Evolutionary conservation across 2,888 invertebrate species (phyloP).

Genomic region (Fragum whitleyi): DNA sequence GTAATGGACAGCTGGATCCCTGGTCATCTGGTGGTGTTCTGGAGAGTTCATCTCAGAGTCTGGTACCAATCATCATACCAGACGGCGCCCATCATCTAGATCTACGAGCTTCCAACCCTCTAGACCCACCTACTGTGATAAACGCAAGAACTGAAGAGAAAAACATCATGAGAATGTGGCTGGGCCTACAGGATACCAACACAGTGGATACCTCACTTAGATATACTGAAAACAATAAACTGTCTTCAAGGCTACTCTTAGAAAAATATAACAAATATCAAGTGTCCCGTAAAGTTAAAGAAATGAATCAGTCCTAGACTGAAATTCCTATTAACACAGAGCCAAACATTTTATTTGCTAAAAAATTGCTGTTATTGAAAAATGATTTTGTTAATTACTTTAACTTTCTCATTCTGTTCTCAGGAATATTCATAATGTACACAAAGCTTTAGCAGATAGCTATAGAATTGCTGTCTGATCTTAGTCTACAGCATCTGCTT

Average conservation of each 20-base stretch:
- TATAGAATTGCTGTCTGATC: too few species aligned
- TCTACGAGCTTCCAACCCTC: conserved; percentile 84
- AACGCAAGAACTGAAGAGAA: conserved; percentile 80
- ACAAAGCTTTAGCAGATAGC: too few species aligned
- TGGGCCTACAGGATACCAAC: conserved; percentile 57
- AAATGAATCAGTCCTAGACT: conserved; percentile 2
- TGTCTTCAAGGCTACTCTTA: background rate
- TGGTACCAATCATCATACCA: conserved; percentile 84
- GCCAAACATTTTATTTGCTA: too few species aligned
- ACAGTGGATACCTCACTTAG: background rate
- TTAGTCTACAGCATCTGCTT: too few species aligned
- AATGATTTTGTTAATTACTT: too few species aligned
- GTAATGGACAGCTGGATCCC: conserved; percentile 86
- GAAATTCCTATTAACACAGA: too few species aligned
- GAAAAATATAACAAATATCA: background rate
- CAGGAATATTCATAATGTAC: too few species aligned
- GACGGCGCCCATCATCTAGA: conserved; percentile 86
- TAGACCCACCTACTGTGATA: conserved; percentile 84
- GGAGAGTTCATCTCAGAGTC: conserved; percentile 72
- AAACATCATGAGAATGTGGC: conserved; percentile 79
- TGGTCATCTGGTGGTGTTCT: conserved; percentile 86
- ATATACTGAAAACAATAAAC: background rate
- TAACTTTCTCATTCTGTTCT: too few species aligned
- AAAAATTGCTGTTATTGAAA: too few species aligned
- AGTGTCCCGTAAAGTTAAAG: background rate